These are phyloP conservation scores for Piscicola geometra DNA, from an alignment of 2,888 invertebrate genomes.

Conservation along the genomic window DNA sequence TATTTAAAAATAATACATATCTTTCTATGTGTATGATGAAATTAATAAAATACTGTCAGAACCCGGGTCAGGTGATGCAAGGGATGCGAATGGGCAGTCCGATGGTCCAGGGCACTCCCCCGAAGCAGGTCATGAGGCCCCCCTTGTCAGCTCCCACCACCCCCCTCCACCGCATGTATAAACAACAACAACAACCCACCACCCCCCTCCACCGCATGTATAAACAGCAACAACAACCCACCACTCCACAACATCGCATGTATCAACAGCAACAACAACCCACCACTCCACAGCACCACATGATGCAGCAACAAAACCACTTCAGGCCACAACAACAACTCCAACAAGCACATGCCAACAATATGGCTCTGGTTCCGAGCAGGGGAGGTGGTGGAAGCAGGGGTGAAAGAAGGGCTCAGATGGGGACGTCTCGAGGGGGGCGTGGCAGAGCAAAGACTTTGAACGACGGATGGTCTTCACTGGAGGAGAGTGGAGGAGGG, in stretches of 20 bases:
- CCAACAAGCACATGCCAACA: background rate
- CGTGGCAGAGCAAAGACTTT: constrained; percentile 14
- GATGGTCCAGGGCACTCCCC: no score
- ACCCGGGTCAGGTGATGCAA: no score
- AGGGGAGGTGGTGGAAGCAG: background rate
- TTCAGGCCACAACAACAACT: background rate
- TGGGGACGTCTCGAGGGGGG: background rate
- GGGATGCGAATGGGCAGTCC: background rate
- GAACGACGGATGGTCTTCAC: background rate
- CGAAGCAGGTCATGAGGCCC: background rate
- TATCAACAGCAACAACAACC: background rate
- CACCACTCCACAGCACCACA: background rate
- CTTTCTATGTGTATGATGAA: no score
- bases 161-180: background rate
- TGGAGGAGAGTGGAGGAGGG: background rate
- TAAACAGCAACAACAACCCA: background rate
- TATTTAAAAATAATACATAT: no score
- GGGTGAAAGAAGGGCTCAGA: background rate
- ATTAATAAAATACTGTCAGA: no score
- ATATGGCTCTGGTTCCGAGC: background rate
- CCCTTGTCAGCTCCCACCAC: background rate
- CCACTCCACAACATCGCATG: background rate
- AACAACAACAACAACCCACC: background rate
- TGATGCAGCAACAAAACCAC: background rate
- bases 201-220: background rate